phyloP scores from a whole-genome alignment of 2,113 vertebrate genomes.

The Ammospiza nelsoni region DNA sequence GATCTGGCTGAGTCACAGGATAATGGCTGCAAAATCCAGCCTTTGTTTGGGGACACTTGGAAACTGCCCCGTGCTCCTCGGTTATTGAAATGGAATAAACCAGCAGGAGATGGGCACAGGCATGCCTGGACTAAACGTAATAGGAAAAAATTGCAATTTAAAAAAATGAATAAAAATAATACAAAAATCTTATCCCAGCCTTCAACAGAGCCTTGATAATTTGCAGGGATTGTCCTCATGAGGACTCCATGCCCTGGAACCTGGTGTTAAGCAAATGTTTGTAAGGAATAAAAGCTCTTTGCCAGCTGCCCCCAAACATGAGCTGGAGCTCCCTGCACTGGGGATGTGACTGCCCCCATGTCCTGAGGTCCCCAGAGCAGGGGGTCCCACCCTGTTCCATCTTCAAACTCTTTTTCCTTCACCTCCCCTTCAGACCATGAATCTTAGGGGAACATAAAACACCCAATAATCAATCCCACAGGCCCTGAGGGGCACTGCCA shows the following conservation, averaged over 20 bases:
- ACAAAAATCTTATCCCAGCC: too few species aligned
- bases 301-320: not conserved
- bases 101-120: not conserved
- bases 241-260: not conserved
- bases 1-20: not conserved
- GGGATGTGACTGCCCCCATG: rapidly evolving
- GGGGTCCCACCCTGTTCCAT: not conserved
- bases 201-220: not conserved
- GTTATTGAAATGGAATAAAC: not conserved
- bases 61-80: not conserved
- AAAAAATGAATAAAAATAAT: not conserved
- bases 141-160: too few species aligned
- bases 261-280: not conserved
- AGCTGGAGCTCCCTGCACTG: too few species aligned
- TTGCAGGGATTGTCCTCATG: not conserved
- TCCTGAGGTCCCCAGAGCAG: not conserved
- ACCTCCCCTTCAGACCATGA: not conserved
- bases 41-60: not conserved
- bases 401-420: not conserved
- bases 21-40: not conserved
- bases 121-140: not conserved
- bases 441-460: not conserved
- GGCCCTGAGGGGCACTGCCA: not conserved
- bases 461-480: not conserved
- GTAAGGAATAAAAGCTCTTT: not conserved